These are phyloP conservation scores for Pangasius larnaudii DNA, from an alignment of 2,797 vertebrate species.

Conservation along the genomic window DNA sequence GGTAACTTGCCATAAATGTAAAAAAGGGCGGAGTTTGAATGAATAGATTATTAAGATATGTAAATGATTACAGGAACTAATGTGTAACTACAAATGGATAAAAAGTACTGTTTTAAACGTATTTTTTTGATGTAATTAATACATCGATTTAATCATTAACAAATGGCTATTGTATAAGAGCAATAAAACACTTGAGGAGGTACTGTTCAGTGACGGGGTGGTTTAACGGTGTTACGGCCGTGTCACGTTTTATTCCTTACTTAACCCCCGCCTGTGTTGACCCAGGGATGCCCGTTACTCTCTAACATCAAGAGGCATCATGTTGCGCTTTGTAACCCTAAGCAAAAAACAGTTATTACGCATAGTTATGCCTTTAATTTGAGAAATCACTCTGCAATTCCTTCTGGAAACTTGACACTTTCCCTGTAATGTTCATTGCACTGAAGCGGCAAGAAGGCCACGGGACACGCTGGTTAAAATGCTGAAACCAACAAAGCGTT, in stretches of 20 bases:
- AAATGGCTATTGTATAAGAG: not conserved
- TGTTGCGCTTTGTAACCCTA: constrained; percentile 37
- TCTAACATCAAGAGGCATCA: not conserved
- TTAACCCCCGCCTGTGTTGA: not conserved
- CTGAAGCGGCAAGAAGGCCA: constrained; percentile 9
- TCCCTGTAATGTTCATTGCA: not conserved
- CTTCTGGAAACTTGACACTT: constrained; percentile 4
- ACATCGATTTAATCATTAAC: not conserved
- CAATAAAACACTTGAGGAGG: not conserved
- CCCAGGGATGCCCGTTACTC: not conserved
- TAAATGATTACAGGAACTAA: not conserved
- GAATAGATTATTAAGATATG: not conserved
- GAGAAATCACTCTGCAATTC: constrained; percentile 32
- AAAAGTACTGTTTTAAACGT: not conserved
- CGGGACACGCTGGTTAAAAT: constrained; percentile 31
- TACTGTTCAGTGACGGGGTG: no score
- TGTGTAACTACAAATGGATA: not conserved
- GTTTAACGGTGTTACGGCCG: not conserved
- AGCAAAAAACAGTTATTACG: constrained; percentile 38
- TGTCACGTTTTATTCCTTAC: not conserved
- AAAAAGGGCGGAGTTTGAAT: not conserved
- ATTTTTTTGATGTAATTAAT: not conserved
- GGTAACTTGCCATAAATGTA: not conserved
- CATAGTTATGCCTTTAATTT: constrained; percentile 52
- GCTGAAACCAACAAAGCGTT: constrained; percentile 37